Percentiles rank a stretch among this genome's conserved stretches.
Conservation (phyloP, 2,797 vertebrate genomes). For the Halcyon badia region DNA sequence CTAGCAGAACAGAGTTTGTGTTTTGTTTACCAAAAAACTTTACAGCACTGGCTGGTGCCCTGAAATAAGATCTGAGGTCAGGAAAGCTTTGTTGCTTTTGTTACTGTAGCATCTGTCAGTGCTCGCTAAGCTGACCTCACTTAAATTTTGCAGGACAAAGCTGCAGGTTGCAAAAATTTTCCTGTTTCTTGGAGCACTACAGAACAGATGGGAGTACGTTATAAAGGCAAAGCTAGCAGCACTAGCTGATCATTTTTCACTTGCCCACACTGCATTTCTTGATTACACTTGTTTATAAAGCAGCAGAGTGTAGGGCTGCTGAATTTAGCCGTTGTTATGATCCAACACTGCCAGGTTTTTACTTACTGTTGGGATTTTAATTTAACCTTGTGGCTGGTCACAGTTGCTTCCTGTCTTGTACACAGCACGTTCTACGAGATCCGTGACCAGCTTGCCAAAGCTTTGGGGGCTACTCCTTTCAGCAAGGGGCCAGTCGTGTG, state of each 20-base stretch:
- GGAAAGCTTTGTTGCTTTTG: background rate
- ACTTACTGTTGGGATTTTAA: background rate
- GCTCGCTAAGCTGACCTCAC: background rate
- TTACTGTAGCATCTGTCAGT: background rate
- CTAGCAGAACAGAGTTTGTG: background rate
- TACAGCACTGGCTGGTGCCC: background rate
- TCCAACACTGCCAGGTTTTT: background rate
- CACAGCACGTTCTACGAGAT: accelerated
- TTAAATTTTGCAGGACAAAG: background rate
- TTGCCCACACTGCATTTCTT: background rate
- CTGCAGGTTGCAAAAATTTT: background rate
- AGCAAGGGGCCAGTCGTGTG: background rate
- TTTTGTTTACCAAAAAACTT: background rate
- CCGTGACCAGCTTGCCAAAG: background rate
- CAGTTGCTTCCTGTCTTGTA: background rate
- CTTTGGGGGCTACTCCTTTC: too few relatives aligned
- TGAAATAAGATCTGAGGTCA: background rate
- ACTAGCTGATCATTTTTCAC: background rate
- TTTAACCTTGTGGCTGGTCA: background rate
- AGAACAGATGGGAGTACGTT: background rate
- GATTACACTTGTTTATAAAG: background rate
- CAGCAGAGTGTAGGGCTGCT: background rate
- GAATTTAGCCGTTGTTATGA: background rate
- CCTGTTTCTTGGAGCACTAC: background rate
- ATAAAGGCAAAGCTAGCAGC: background rate